Evolutionary conservation across 92 coral and sea anemone species (phyloP).

Genomic region (Epizoanthus illoricatus): DNA sequence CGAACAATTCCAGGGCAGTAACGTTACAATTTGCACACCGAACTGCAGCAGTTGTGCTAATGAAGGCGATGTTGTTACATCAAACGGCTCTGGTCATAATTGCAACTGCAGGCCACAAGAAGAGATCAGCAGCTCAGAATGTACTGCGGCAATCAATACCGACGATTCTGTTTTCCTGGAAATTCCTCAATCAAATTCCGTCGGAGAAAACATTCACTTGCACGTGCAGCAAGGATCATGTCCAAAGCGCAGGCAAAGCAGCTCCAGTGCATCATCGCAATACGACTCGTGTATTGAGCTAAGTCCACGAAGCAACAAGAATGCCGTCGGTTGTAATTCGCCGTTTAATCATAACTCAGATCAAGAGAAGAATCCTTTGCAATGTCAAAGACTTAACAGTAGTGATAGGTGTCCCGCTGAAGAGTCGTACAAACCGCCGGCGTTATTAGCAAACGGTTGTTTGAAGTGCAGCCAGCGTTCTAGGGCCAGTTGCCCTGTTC

Average conservation of each 20-base stretch:
- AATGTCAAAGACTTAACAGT: not conserved
- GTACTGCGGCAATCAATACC: not conserved
- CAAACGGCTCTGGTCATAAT: not conserved
- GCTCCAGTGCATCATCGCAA: not conserved
- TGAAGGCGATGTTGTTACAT: not conserved
- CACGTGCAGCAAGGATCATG: not conserved
- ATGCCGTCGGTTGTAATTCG: not conserved
- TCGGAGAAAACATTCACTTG: not conserved
- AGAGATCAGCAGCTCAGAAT: too few species aligned
- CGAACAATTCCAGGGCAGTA: not conserved
- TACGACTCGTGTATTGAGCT: not conserved
- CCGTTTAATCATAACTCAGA: not conserved
- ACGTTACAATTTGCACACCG: not conserved
- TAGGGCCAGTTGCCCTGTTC: constrained; percentile 14
- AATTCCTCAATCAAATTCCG: not conserved
- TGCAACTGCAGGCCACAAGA: not conserved
- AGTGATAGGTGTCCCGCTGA: not conserved
- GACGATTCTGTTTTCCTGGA: constrained; percentile 23
- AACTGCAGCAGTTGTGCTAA: not conserved
- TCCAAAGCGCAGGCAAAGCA: not conserved
- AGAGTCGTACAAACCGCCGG: not conserved
- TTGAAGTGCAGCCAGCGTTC: not conserved
- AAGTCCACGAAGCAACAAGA: too few species aligned
- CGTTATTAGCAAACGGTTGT: constrained; percentile 8
- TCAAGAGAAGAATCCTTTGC: not conserved